These are phyloP conservation scores for Ctenoplectra terminalis DNA, from an alignment of 1,140 invertebrate genomes.

Conservation along the genomic window DNA sequence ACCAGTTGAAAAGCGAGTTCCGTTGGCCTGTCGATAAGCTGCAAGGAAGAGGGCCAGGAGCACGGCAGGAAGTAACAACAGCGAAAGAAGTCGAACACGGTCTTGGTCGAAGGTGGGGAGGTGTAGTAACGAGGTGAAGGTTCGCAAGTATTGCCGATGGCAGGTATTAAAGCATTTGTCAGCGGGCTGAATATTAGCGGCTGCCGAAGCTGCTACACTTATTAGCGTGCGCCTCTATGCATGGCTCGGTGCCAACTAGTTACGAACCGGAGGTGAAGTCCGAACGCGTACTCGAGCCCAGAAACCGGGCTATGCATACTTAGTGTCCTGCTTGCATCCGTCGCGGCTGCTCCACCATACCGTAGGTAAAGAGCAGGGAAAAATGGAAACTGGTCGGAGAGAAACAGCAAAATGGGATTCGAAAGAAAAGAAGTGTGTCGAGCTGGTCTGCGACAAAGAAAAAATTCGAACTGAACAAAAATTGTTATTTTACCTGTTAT, in stretches of 20 bases:
- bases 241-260: constrained; percentile 80
- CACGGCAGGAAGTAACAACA: not conserved
- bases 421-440: not conserved
- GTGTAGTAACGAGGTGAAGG: constrained; percentile 45
- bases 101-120: constrained; percentile 19
- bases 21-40: constrained; percentile 34
- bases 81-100: constrained; percentile 45
- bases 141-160: constrained; percentile 71
- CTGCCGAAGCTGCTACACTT: constrained; percentile 70
- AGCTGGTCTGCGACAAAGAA: not conserved
- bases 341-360: not conserved
- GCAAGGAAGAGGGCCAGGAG: not conserved
- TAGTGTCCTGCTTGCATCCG: constrained; percentile 59
- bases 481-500: too few relatives aligned
- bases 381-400: not conserved
- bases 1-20: constrained; percentile 26
- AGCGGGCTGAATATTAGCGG: constrained; percentile 75
- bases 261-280: constrained; percentile 73
- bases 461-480: not conserved
- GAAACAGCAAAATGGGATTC: not conserved
- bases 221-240: constrained; percentile 77
- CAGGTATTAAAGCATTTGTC: constrained; percentile 81
- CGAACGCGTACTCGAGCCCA: constrained; percentile 68
- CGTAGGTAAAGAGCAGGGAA: not conserved
- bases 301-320: constrained; percentile 73